Evolutionary conservation across 2,888 invertebrate genomes (phyloP).

Genomic region (Tridacna crocea): DNA sequence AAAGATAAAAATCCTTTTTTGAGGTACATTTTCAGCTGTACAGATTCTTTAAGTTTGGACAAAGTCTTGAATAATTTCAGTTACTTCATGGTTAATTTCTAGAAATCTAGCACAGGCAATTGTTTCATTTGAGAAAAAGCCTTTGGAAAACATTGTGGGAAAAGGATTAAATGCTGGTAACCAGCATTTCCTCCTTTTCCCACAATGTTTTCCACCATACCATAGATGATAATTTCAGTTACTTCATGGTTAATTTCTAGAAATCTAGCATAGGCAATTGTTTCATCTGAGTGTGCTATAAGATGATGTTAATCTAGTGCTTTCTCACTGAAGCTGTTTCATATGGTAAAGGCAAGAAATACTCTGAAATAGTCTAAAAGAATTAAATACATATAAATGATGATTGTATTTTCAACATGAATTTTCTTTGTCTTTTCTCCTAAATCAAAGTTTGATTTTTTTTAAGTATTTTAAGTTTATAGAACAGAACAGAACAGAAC

Average conservation of each 20-base stretch:
- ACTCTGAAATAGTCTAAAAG: too few relatives aligned
- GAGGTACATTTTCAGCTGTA: neutral
- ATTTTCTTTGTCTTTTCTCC: too few relatives aligned
- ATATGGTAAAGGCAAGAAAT: too few relatives aligned
- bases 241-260: neutral
- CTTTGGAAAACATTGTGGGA: conserved; percentile 5
- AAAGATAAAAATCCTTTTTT: neutral
- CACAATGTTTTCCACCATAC: neutral
- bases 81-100: neutral
- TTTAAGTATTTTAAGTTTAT: too few relatives aligned
- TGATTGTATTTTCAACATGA: too few relatives aligned
- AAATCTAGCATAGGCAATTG: neutral
- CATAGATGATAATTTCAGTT: neutral
- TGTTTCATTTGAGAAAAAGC: neutral
- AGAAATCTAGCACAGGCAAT: neutral
- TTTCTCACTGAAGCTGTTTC: too few relatives aligned
- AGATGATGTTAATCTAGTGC: too few relatives aligned
- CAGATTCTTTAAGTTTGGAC: neutral
- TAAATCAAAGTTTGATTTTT: too few relatives aligned
- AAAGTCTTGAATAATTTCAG: neutral
- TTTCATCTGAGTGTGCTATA: too few relatives aligned
- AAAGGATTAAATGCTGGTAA: neutral
- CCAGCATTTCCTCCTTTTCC: neutral
- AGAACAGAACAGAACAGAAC: too few relatives aligned
- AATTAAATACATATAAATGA: too few relatives aligned